Base-by-base conservation (phyloP, 2,888 invertebrate genomes). In the Drepana falcataria region DNA sequence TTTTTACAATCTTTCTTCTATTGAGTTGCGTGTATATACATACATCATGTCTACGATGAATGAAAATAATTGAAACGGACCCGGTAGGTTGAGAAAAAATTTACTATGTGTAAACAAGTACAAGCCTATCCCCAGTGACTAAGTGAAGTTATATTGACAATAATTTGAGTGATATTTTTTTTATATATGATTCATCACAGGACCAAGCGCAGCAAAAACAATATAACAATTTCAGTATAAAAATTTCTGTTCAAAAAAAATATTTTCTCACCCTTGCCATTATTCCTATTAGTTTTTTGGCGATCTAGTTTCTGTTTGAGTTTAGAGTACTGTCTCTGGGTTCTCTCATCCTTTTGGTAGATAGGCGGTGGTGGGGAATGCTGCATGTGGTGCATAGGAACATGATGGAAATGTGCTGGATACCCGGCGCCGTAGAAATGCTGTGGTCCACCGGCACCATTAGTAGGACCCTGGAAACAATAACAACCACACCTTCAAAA, bases 261-360 rank as follows among this genome's bases (percentile, higher is more conserved):
- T 35, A 51, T 40, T 53, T 3, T 77, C 87, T 87, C 61, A 93
- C 93, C 93, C 73, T 91, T 89, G 68, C 93, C 93, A 84, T 91
- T 91, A 76, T 87, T 91, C 63, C 91, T 83, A 77, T 78, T 88
- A 54, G 78, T 84, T 61, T 93, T 93, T 79, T 94, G 94, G 64
- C 94, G 92, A 75, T 96, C 95, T 65, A 95, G 85, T 83, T 96
- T 96, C 71, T 94, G 94, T 79, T 94, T 93, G 69, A 96, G 90
- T 84, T 96, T 96, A 62, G 93, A 93, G 77, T 95, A 94, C 81
- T 95, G 95, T 61, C 95, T 90, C 76, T 95, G 95, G 48, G 95
- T 93, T 70, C 96, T 92, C 81, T 96, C 96, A 81, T 96, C 95
- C 80, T 96, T 95, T 75, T 94, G 95, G 82, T 92, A 94, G 48